Conservation (phyloP, 2,113 vertebrate species). For the Labrus mixtus region DNA sequence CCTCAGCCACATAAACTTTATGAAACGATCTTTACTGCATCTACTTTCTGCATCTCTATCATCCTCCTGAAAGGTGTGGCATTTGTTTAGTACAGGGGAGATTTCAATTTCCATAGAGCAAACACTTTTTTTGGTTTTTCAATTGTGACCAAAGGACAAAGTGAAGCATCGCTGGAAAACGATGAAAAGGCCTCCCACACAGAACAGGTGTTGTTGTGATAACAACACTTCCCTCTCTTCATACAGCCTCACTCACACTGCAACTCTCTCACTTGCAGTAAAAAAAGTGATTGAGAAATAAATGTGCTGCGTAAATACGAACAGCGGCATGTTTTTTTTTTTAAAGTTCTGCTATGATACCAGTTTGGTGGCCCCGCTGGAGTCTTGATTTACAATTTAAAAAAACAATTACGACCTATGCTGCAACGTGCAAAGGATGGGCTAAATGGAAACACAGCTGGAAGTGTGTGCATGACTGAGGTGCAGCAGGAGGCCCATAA, state of each 20-base stretch:
- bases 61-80: neutral
- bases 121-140: neutral
- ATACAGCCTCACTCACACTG: neutral
- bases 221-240: conserved; percentile 5
- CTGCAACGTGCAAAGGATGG: neutral
- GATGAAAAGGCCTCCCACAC: conserved; percentile 15
- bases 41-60: neutral
- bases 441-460: conserved; percentile 2
- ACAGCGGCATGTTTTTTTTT: neutral
- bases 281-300: conserved; percentile 10
- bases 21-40: neutral
- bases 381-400: neutral
- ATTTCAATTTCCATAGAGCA: neutral
- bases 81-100: neutral
- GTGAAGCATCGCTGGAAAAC: conserved; percentile 16
- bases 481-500: neutral
- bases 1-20: neutral
- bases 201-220: conserved; percentile 29
- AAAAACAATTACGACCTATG: neutral
- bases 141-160: neutral
- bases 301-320: conserved; percentile 1
- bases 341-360: neutral
- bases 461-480: conserved; percentile 4
- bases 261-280: neutral
- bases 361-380: neutral